A percentile compares a stretch with the other conserved stretches of the same genome.
Conservation (phyloP, 2,113 vertebrate species). For the Paralichthys olivaceus region DNA sequence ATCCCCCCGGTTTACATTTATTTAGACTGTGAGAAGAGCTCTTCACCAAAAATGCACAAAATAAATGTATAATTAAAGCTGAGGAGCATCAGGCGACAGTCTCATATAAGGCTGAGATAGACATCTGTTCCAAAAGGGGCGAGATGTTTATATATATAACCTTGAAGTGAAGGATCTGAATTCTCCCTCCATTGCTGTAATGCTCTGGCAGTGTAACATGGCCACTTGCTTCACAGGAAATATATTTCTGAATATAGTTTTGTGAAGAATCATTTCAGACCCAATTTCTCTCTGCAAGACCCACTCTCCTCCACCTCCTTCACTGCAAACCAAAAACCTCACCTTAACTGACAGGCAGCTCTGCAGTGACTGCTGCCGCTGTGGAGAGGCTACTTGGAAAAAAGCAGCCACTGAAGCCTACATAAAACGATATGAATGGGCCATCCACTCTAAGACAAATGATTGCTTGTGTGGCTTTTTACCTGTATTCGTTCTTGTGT, state of each 20-base stretch:
- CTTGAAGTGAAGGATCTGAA: neutral
- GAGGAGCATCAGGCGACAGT: neutral
- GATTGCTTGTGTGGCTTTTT: slow-evolving; percentile 39
- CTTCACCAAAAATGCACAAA: neutral
- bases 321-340: neutral
- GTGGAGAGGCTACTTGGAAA: slow-evolving; percentile 29
- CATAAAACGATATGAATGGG: slow-evolving; percentile 43
- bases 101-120: no score
- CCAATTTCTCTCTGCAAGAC: slow-evolving; percentile 5
- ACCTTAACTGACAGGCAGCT: neutral
- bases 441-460: slow-evolving; percentile 39
- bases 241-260: neutral
- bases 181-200: neutral
- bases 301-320: neutral
- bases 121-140: no score
- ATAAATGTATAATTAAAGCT: neutral
- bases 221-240: neutral
- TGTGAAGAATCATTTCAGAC: slow-evolving; percentile 2
- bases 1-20: neutral
- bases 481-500: slow-evolving; percentile 59
- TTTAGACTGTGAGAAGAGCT: neutral
- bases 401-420: slow-evolving; percentile 24
- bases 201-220: neutral
- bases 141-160: neutral
- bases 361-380: slow-evolving; percentile 9